Percentiles rank a stretch among this genome's conserved stretches.
Conservation (phyloP, 2,888 invertebrate species). For the Drosophila pegasa region DNA sequence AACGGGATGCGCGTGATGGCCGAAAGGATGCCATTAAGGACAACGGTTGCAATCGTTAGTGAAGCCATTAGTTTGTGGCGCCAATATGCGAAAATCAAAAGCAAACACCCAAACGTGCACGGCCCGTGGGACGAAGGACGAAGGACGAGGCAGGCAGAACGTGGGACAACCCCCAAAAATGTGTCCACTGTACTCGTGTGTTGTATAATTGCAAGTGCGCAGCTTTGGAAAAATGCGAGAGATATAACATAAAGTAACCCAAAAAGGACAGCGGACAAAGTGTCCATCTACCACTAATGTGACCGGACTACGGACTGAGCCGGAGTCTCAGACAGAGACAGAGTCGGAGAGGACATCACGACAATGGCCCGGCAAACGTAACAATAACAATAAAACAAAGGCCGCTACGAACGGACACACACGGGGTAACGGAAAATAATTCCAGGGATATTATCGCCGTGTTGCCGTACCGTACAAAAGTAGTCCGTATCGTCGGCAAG, state of each 20-base stretch:
- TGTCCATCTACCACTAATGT: constrained; percentile 78
- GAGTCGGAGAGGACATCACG: constrained; percentile 49
- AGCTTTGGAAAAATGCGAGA: constrained; percentile 67
- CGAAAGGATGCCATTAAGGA: constrained; percentile 72
- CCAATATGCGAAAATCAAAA: constrained; percentile 70
- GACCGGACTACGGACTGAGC: constrained; percentile 44
- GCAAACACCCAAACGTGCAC: constrained; percentile 33
- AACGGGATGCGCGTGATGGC: constrained; percentile 68
- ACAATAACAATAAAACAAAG: constrained; percentile 80
- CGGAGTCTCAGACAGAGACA: constrained; percentile 7
- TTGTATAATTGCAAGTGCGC: constrained; percentile 73
- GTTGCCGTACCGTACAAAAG: constrained; percentile 28
- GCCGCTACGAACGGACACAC: constrained; percentile 51
- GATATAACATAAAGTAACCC: constrained; percentile 73
- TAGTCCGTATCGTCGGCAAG: constrained; percentile 23
- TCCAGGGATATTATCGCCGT: constrained; percentile 75
- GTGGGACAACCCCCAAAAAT: constrained; percentile 32
- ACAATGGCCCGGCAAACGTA: constrained; percentile 47
- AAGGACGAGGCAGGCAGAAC: too few relatives aligned
- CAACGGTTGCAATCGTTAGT: constrained; percentile 79
- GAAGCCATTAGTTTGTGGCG: constrained; percentile 73
- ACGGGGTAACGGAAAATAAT: constrained; percentile 72
- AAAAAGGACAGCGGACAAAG: constrained; percentile 46
- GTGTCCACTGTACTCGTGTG: constrained; percentile 28
- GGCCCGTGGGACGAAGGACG: constrained; percentile 26